These are phyloP conservation scores for Drosophila ogumai DNA, from an alignment of 1,140 invertebrate species.

Conservation along the genomic window DNA sequence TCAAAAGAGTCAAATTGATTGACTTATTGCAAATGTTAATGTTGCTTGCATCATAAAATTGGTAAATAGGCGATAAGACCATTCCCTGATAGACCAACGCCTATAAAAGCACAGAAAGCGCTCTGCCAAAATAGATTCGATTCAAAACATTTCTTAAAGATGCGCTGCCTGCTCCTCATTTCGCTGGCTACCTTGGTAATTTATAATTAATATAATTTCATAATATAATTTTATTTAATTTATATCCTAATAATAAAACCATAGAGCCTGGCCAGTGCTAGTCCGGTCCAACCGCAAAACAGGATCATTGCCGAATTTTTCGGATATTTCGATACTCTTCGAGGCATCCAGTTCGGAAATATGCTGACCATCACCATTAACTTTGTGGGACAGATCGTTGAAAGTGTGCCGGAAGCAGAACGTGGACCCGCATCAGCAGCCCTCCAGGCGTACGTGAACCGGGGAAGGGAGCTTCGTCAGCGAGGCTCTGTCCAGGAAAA, in stretches of 20 bases:
- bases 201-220: no score
- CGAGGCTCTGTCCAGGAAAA: constrained; percentile 3
- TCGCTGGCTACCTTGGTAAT: constrained; percentile 16
- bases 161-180: constrained; percentile 9
- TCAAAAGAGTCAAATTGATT: no score
- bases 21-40: not conserved
- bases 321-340: constrained; percentile 13
- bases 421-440: constrained; percentile 3
- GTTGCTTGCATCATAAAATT: constrained; percentile 6
- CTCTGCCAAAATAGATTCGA: not conserved
- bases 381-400: not conserved
- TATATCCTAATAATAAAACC: not conserved
- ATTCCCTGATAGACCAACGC: not conserved
- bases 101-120: constrained; percentile 9
- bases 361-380: not conserved
- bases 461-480: not conserved
- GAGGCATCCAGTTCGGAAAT: constrained; percentile 5
- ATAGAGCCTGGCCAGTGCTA: constrained; percentile 14
- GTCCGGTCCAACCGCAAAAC: constrained; percentile 1
- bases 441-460: constrained; percentile 1
- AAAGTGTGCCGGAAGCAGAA: constrained; percentile 7
- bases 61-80: constrained; percentile 1
- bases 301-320: constrained; percentile 18
- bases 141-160: constrained; percentile 6
- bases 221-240: no score